Evolutionary conservation across 2,113 vertebrate species (phyloP).

Genomic region (Megaleporinus macrocephalus): DNA sequence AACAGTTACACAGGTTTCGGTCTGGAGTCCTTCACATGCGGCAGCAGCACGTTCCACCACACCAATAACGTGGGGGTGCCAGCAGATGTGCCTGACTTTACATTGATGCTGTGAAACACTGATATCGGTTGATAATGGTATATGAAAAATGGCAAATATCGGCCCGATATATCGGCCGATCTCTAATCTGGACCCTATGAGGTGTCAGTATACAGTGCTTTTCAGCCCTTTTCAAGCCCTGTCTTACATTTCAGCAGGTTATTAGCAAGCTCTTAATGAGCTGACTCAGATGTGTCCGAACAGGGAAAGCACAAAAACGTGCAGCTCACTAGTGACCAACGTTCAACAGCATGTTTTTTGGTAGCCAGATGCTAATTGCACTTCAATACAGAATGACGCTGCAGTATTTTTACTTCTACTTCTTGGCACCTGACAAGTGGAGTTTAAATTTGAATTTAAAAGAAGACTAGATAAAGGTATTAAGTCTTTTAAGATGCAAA

Average conservation of each 20-base stretch:
- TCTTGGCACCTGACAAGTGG: neutral
- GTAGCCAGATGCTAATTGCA: neutral
- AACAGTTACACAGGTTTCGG: no score
- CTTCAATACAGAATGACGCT: neutral
- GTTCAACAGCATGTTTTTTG: neutral
- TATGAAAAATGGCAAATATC: no score
- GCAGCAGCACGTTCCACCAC: no score
- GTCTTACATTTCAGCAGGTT: neutral
- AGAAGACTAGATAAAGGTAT: no score
- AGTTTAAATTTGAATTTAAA: neutral
- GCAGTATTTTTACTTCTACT: neutral
- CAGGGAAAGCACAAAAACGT: constrained; percentile 13
- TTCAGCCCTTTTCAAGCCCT: neutral
- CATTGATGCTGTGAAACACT: no score
- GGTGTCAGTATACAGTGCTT: neutral
- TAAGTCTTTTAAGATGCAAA: neutral
- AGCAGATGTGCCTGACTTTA: no score
- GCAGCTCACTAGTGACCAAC: constrained; percentile 2
- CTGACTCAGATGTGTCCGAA: constrained; percentile 5
- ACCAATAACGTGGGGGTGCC: no score
- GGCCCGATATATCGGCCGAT: no score
- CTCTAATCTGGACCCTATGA: neutral
- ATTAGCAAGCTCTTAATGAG: constrained; percentile 9
- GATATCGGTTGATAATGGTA: no score
- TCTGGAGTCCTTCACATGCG: no score